Evolutionary conservation across 2,113 vertebrate genomes (phyloP).

Genomic region (Irena cyanogastra): DNA sequence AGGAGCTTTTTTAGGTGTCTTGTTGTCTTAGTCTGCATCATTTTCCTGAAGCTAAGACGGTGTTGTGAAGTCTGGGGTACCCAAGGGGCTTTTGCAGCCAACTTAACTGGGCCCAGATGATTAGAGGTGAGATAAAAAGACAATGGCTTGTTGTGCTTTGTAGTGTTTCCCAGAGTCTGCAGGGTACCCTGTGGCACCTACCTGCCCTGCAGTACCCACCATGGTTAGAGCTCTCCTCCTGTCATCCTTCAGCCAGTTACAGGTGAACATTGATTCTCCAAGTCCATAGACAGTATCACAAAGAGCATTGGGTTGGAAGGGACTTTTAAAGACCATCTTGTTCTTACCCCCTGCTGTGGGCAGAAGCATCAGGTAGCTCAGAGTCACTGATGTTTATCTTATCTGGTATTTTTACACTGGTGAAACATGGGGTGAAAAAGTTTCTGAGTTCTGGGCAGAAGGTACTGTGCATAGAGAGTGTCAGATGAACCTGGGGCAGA

Average conservation of each 20-base stretch:
- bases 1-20: not conserved
- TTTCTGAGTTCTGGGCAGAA: not conserved
- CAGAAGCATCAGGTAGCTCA: not conserved
- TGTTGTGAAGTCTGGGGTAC: not conserved
- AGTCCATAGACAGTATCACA: no score
- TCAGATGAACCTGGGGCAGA: not conserved
- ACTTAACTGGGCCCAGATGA: not conserved
- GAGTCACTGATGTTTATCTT: not conserved
- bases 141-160: not conserved
- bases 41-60: not conserved
- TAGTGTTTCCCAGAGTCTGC: not conserved
- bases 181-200: not conserved
- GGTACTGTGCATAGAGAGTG: not conserved
- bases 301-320: not conserved
- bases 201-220: not conserved
- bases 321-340: not conserved
- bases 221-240: not conserved
- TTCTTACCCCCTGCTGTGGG: not conserved
- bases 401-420: not conserved
- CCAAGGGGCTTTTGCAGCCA: not conserved
- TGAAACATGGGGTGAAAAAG: not conserved
- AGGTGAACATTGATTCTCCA: not conserved
- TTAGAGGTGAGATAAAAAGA: not conserved
- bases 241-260: not conserved
- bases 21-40: not conserved